A percentile compares a stretch with the other conserved stretches of the same genome.
phyloP scores from a whole-genome alignment of 2,888 invertebrate genomes.

The Myathropa florea region DNA sequence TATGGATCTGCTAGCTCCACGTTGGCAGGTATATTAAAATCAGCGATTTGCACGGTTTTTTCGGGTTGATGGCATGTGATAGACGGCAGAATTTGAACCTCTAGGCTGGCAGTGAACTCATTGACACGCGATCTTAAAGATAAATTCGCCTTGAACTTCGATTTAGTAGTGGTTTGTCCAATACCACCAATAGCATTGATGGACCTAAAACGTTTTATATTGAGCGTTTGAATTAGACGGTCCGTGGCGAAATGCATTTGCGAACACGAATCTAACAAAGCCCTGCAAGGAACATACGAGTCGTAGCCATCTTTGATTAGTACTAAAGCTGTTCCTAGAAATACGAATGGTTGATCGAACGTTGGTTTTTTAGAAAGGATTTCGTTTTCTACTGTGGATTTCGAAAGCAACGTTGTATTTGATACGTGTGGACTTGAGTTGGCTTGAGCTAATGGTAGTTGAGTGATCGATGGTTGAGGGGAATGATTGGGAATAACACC shows the following conservation, averaged over 20 bases:
- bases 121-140: no score
- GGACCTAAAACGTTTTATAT: neutral
- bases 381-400: neutral
- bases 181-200: neutral
- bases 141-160: conserved; percentile 1
- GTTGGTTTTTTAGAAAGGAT: neutral
- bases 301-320: neutral
- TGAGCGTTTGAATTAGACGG: neutral
- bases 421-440: neutral
- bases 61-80: conserved; percentile 2
- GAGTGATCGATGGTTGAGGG: neutral
- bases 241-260: no score
- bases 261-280: no score
- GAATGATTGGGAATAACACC: neutral
- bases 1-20: no score
- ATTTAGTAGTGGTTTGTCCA: neutral
- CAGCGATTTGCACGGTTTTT: neutral
- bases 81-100: conserved; percentile 8
- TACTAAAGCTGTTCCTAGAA: neutral
- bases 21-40: neutral
- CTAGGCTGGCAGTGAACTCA: neutral
- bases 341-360: neutral
- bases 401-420: neutral
- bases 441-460: neutral
- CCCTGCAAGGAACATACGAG: neutral